Evolutionary conservation across 2,888 invertebrate genomes (phyloP), one percentile per base, ranked within the genome.

Genomic region (Rhodophaea formosa): DNA sequence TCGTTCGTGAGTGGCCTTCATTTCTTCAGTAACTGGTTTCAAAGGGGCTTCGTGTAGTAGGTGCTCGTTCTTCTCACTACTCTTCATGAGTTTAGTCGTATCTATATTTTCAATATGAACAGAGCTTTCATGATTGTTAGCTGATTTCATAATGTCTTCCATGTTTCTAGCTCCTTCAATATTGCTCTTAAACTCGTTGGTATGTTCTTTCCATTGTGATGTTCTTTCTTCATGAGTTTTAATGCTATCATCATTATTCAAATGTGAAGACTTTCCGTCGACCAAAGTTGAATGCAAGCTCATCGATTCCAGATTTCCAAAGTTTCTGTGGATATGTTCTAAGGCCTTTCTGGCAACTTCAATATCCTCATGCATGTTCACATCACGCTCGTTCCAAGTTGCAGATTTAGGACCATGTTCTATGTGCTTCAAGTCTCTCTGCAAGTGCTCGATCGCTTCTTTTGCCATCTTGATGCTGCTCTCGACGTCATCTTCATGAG

Each of bases 361-460:
- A 62, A 88, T 80, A 58, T 88, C 83, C 62, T 83, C 72, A 57
- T 84, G 84, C 53, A 88, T 64, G 55, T 80, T 76, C 15, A 62
- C 66, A 58, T 86, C 81, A 23, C 67, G 67, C 14, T 79, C 71
- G 53, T 74, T 70, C 65, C 70, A 71, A 53, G 69, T 61, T 3
- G 63, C 56, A 32, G 46, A 59, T 63, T 72, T 75, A 53, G 59
- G 63, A n/a, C 60, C 62, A 43, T 72, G 65, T 57, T 87, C 83
- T 42, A 80, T 78, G 62, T 73, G 79, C 55, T 75, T 69, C 35
- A 88, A 64, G 60, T 87, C 82, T 16, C 72, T 75, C 65, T 88
- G 84, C 29, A 90, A 67, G 57, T 77, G 80, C 64, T 88, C 83
- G n/a, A 89, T 81, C 1, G 88, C 88, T 74, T 84, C 83, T 62